Evolutionary conservation across 92 coral and sea anemone genomes (phyloP).

Genomic region (Actinernus sp.): DNA sequence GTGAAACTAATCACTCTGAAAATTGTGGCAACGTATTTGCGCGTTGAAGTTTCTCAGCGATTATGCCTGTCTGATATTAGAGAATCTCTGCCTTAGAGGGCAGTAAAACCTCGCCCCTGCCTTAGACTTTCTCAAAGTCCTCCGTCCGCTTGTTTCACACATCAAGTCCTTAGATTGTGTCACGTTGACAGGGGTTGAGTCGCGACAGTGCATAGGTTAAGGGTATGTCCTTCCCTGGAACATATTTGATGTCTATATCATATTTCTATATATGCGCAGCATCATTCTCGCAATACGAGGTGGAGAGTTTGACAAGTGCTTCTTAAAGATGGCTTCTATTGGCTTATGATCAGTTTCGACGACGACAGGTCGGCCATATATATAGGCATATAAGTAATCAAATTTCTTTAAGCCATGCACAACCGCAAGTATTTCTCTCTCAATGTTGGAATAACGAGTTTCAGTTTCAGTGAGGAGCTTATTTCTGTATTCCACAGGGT

Average conservation of each 20-base stretch:
- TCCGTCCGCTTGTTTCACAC: too few relatives aligned
- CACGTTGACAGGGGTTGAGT: constrained; percentile 63
- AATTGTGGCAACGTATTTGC: too few relatives aligned
- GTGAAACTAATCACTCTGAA: too few relatives aligned
- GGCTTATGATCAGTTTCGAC: constrained; percentile 76
- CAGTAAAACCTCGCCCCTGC: too few relatives aligned
- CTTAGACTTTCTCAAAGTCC: too few relatives aligned
- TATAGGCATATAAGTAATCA: constrained; percentile 58
- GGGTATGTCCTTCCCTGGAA: constrained; percentile 65
- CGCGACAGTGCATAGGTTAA: constrained; percentile 66
- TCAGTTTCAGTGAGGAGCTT: constrained; percentile 76
- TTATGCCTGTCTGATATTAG: too few relatives aligned
- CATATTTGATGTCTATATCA: constrained; percentile 53
- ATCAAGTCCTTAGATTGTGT: constrained; percentile 64
- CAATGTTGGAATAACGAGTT: constrained; percentile 66
- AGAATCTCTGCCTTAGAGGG: too few relatives aligned
- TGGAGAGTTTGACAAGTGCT: constrained; percentile 64
- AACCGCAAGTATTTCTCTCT: constrained; percentile 72
- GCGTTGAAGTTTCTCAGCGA: too few relatives aligned
- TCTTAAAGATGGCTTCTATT: constrained; percentile 68
- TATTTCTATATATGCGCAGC: constrained; percentile 63
- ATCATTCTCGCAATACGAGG: constrained; percentile 73
- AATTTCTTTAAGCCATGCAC: constrained; percentile 63
- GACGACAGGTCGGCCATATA: constrained; percentile 58
- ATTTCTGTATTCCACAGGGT: constrained; percentile 67